Evolutionary conservation across 2,888 invertebrate genomes (phyloP).

Genomic region (Amphipoea lucens): DNA sequence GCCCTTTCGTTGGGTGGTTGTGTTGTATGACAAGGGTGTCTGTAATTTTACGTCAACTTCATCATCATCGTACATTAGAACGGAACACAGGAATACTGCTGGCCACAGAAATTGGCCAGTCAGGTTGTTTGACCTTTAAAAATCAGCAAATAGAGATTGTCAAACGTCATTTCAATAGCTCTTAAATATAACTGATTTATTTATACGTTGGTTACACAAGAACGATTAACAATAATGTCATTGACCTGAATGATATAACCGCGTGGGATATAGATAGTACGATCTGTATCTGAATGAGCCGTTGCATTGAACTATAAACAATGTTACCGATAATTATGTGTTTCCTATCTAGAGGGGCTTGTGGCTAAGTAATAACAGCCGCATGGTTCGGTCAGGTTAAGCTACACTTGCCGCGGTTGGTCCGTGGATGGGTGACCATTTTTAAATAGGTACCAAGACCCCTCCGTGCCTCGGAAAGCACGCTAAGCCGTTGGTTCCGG

Average conservation of each 20-base stretch:
- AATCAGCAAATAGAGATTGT: constrained; percentile 18
- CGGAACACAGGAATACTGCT: neutral
- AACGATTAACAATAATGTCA: constrained; percentile 44
- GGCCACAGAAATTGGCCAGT: neutral
- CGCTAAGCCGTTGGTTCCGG: too few relatives aligned
- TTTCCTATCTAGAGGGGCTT: constrained; percentile 20
- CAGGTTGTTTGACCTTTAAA: neutral
- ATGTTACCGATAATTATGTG: constrained; percentile 37
- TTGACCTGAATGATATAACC: constrained; percentile 61
- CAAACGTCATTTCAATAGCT: neutral
- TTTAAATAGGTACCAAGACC: too few relatives aligned
- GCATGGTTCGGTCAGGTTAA: too few relatives aligned
- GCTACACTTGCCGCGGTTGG: too few relatives aligned
- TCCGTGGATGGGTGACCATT: too few relatives aligned
- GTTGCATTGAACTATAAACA: constrained; percentile 39
- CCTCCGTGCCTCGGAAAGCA: too few relatives aligned
- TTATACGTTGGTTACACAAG: constrained; percentile 20
- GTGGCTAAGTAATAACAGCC: too few relatives aligned
- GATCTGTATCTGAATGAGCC: constrained; percentile 49
- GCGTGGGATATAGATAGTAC: constrained; percentile 54
- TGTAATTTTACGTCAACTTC: neutral
- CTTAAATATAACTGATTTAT: constrained; percentile 6
- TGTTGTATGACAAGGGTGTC: too few relatives aligned
- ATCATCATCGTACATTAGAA: neutral
- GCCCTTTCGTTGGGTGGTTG: too few relatives aligned